Evolutionary conservation across 1,140 invertebrate genomes (phyloP), one percentile per base, ranked within the genome.

Genomic region (Conus ventricosus): DNA sequence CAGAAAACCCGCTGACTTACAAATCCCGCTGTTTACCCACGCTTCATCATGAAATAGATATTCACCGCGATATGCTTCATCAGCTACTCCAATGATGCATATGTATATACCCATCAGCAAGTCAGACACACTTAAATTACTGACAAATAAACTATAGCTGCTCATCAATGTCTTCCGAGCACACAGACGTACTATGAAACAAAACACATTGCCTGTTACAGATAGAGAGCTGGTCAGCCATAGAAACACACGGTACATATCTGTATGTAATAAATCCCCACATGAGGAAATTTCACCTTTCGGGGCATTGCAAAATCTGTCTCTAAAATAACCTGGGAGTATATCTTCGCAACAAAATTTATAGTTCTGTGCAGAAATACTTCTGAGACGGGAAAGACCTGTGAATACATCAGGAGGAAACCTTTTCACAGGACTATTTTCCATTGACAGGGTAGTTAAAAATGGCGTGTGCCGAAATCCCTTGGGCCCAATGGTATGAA

Each of bases 71-170:
- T 81, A 81, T 15, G 27, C 10, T 11, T 15, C 78, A 25, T 81
- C 78, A 7, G 78, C 78, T 25, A 27, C 27, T 15, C 78, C 78
- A 25, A 81, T 81, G 7, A 81, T 81, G 25, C 15, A 13, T 5
- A 81, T 15, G 39, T 81, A 81, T 5, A 81, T 54, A 25, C 78
- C 78, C 78, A 81, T 81, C 78, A 81, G 51, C n/a, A 81, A 25
- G 78, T 81, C 78, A 25, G 78, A 39, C 78, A 81, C 78, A 51
- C 78, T n/a, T 10, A 81, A 27, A 25, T 81, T 81, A 10, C 15
- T 54, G 27, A 81, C 78, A 15, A 81, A 25, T 25, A 81, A 15
- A 25, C 78, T 15, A 20, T 39, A 51, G 39, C 78, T 25, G 10
- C 15, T n/a, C 57, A 81, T 15, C 13, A 15, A 15, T 5, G 6